Base-by-base conservation (phyloP, 1,140 invertebrate species). In the Stratiolaelaps scimitus region DNA sequence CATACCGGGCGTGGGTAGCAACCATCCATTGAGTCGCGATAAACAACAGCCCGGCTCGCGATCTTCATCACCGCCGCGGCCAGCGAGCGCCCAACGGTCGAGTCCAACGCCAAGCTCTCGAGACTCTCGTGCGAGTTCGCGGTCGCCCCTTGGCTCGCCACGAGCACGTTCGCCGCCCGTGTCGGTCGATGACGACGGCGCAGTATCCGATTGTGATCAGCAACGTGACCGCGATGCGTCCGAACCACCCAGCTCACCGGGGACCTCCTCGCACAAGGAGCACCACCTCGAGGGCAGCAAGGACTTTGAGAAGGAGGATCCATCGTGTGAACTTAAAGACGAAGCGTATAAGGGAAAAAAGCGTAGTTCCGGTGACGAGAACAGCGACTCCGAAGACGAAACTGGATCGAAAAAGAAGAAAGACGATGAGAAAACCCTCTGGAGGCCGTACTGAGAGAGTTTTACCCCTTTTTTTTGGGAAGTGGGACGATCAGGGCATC, bases 371-470 rank as follows among this genome's bases (percentile, higher is more conserved):
- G 53, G 53, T 13, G 34, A 40, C 10, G 53, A 60, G 34, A 34
- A 60, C 34, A 60, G 53, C 23, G 53, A 60, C 26, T 60, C 53
- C 4, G 53, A 60, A 29, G 26, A 26, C 26, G 26, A 60, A 34
- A 34, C 26, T 17, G 53, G 34, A 26, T 26, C 34, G 26, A 60
- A 60, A 34, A 60, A 60, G 53, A 60, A 60, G 26, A 60, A 60
- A 26, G 53, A 60, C 53, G 53, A 60, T 23, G 53, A 60, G 53
- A 60, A 60, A 34, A 60, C 53, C 26, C 23, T 60, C 26, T 60
- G 53, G 53, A 60, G 53, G 53, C 53, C 53, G 34, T 60, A 60
- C 34, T 60, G 53, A 60, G 26, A 48, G 47, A 19, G 47, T 48
- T 48, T 28, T 28, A 23, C 7, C 47, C 47, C 19, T 60, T 15